Evolutionary conservation across 2,888 invertebrate genomes (phyloP).

Genomic region (Sminthurinus aureus): DNA sequence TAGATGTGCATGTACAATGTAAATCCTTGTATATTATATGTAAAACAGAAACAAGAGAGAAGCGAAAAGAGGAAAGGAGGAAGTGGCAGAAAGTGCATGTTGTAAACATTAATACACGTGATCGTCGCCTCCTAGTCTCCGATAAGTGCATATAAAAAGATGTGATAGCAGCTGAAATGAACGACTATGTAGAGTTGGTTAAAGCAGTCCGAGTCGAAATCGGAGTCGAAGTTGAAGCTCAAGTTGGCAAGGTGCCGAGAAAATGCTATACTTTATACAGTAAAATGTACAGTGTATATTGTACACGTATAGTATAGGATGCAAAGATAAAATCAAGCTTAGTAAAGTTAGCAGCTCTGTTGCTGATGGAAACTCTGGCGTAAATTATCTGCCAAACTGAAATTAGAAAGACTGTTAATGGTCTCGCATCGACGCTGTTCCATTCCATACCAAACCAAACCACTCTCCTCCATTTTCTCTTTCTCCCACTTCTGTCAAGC

Average conservation of each 20-base stretch:
- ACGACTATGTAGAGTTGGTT: conserved; percentile 15
- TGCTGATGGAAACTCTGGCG: conserved; percentile 60
- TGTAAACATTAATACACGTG: not conserved
- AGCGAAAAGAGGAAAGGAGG: not conserved
- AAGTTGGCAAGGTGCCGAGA: conserved; percentile 40
- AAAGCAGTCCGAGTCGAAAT: no score
- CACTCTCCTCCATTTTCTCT: no score
- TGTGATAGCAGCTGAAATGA: conserved; percentile 20
- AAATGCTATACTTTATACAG: conserved; percentile 14
- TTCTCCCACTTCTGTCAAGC: conserved; percentile 21
- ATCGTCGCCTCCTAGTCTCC: conserved; percentile 46
- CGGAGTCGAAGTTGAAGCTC: not conserved
- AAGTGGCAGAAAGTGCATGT: not conserved
- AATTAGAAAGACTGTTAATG: conserved; percentile 60
- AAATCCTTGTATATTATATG: conserved; percentile 8
- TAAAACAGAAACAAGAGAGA: conserved; percentile 42
- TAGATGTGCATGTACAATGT: no score
- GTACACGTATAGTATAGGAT: not conserved
- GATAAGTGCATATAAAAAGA: conserved; percentile 22
- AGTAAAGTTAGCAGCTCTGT: conserved; percentile 57
- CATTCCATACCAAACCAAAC: conserved; percentile 22
- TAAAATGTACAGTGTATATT: no score
- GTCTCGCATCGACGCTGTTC: conserved; percentile 60
- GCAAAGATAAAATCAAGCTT: conserved; percentile 43
- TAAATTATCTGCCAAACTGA: conserved; percentile 61